Percentiles rank a stretch among this genome's conserved stretches.
Conservation (phyloP, 2,113 vertebrate species). For the Siphamia tubifer region DNA sequence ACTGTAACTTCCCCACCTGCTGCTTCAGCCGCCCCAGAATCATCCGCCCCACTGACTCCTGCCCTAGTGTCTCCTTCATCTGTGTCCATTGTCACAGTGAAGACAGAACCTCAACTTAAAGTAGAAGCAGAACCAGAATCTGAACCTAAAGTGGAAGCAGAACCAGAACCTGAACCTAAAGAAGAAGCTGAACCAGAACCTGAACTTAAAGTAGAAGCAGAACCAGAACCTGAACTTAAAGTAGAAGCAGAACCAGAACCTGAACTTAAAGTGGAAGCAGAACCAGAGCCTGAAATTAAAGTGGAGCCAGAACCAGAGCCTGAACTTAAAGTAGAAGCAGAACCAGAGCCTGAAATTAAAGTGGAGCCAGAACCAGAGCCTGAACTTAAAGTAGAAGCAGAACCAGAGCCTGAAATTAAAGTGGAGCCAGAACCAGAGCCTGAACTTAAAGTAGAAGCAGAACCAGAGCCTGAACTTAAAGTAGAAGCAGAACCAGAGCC, state of each 20-base stretch:
- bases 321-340: background rate
- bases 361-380: no score
- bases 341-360: background rate
- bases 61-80: background rate
- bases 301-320: background rate
- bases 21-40: background rate
- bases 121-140: background rate
- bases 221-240: background rate
- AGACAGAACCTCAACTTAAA: background rate
- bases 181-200: background rate
- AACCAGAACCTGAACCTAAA: no score
- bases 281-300: no score
- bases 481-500: no score
- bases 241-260: no score
- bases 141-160: background rate
- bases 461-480: background rate
- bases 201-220: background rate
- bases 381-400: no score
- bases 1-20: background rate
- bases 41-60: background rate
- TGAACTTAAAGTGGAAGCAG: no score
- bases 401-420: background rate
- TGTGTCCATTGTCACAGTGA: background rate
- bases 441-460: no score
- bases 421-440: no score